Evolutionary conservation across 2,113 vertebrate species (phyloP).

Genomic region (Enhydra lutris): DNA sequence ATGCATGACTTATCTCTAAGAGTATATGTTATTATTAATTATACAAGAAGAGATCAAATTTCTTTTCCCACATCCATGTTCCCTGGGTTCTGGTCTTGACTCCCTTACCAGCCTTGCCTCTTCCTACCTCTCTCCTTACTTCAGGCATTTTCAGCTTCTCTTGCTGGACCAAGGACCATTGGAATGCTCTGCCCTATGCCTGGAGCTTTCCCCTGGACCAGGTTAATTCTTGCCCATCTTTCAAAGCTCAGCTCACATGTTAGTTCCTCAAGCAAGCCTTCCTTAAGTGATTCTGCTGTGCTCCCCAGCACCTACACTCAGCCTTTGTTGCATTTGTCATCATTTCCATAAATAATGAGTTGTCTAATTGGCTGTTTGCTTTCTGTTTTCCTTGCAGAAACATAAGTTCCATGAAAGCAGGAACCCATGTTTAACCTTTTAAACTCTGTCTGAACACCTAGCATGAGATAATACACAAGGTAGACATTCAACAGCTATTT

Average conservation of each 20-base stretch:
- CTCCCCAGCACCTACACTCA: background rate
- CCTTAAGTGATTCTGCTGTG: background rate
- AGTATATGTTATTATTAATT: background rate
- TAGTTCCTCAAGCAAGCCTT: background rate
- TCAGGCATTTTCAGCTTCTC: background rate
- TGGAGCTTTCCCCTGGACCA: background rate
- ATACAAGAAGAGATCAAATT: background rate
- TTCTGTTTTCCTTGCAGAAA: background rate
- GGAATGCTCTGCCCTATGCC: background rate
- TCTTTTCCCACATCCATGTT: background rate
- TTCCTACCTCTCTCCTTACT: background rate
- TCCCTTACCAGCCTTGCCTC: background rate
- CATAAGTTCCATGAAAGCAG: background rate
- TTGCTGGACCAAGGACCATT: accelerated
- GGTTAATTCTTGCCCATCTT: background rate
- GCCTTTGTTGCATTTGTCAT: background rate
- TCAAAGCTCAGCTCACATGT: background rate
- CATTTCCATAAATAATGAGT: background rate
- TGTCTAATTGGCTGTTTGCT: background rate
- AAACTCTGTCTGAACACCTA: background rate
- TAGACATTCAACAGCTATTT: background rate
- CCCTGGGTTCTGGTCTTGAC: background rate
- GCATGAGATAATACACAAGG: background rate
- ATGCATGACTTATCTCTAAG: background rate
- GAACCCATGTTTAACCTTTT: too few relatives aligned